phyloP scores from a whole-genome alignment of 2,797 vertebrate species.

The Clarias platycephalus region DNA sequence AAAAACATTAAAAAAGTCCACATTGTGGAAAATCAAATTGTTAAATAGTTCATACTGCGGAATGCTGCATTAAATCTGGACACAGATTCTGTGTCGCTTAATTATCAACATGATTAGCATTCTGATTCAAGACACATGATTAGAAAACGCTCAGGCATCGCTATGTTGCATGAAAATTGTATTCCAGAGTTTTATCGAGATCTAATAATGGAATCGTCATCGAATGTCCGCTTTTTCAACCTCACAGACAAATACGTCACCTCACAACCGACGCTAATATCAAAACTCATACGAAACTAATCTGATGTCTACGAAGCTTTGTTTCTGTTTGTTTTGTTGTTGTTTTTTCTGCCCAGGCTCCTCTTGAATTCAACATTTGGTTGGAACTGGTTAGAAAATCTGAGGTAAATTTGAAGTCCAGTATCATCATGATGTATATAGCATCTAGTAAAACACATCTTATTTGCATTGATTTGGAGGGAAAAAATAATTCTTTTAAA shows the following conservation, averaged over 20 bases:
- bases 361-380: neutral
- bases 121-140: constrained; percentile 14
- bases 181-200: constrained; percentile 26
- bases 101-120: constrained; percentile 14
- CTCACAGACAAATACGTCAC: neutral
- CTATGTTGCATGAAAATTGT: constrained; percentile 32
- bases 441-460: neutral
- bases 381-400: neutral
- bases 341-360: neutral
- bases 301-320: neutral
- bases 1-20: constrained; percentile 64
- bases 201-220: constrained; percentile 6
- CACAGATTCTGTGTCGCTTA: constrained; percentile 3
- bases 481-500: neutral
- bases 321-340: neutral
- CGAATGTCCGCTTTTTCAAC: neutral
- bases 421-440: neutral
- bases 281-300: constrained; percentile 1
- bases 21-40: constrained; percentile 75
- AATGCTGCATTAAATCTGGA: constrained; percentile 37
- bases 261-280: neutral
- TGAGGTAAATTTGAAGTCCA: neutral
- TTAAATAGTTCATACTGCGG: constrained; percentile 41
- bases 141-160: constrained; percentile 33
- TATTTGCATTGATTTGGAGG: neutral